Evolutionary conservation across 1,140 invertebrate species (phyloP), one percentile per base, ranked within the genome.

Genomic region (Ips nitidus): DNA sequence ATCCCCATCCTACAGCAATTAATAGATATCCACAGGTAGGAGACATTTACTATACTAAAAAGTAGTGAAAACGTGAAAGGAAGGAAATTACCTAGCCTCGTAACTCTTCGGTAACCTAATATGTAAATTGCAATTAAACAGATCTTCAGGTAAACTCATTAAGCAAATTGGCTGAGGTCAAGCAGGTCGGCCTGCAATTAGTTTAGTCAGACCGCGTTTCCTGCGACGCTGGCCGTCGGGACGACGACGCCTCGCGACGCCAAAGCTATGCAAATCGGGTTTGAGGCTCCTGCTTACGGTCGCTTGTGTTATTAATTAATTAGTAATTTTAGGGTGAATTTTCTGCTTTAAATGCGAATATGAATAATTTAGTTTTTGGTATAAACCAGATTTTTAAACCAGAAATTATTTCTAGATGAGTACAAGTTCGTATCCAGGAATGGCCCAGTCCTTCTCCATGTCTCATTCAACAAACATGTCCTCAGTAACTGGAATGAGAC

Each of bases 371-470:
- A 22, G 1, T 50, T 50, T 50, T 50, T 50, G 47, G 47, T 7
- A 50, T 22, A 50, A 7, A 50, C 47, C 7, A 22, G 2, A 8
- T 50, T 50, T 8, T 22, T 50, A 50, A 7, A 50, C 47, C 47
- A 8, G 2, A 2, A 50, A 50, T 2, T 22, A 2, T 50, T 89
- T 90, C 8, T 86, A 94, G 88, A 97, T 97, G 94, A 91, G 90
- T 64, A 89, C 92, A 50, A 89, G 92, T 76, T 92, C 91, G 36
- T 96, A 98, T 83, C 92, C 94, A 4, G 90, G 91, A 66, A 95
- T 97, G 90, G 90, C 91, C 6, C 95, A 97, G 81, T 93, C 93
- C 55, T 98, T 97, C 83, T 92, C 94, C 60, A 97, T 97, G 94
- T 89, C 91, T 36, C 92, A 96, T 80, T 86, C 90, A 45, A 86